Conservation (phyloP, 2,113 vertebrate species). For the Puntigrus tetrazona region DNA sequence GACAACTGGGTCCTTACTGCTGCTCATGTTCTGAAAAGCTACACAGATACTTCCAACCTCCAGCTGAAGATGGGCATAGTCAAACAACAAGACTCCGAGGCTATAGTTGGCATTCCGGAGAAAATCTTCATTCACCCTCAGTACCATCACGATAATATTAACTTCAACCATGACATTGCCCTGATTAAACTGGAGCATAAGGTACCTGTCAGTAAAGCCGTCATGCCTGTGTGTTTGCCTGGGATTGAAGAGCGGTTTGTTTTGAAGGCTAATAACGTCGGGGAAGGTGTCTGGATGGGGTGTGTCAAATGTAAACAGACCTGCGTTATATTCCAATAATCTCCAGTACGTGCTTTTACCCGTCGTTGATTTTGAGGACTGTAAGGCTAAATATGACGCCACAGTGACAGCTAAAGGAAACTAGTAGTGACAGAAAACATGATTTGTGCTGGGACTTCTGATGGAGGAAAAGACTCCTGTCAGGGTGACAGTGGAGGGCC, state of each 20-base stretch:
- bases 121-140: constrained; percentile 56
- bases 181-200: constrained; percentile 63
- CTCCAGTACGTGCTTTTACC: constrained; percentile 64
- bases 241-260: constrained; percentile 38
- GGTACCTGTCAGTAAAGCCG: constrained; percentile 45
- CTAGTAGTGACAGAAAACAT: constrained; percentile 61
- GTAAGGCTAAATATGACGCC: constrained; percentile 32
- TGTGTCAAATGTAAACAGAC: constrained; percentile 12
- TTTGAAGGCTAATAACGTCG: constrained; percentile 39
- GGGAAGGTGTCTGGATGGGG: constrained; percentile 67
- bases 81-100: constrained; percentile 34
- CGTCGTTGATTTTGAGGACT: constrained; percentile 54
- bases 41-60: constrained; percentile 35
- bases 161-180: constrained; percentile 62
- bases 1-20: constrained; percentile 67
- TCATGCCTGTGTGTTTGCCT: constrained; percentile 63
- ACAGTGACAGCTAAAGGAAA: background rate
- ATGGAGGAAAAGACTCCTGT: constrained; percentile 71
- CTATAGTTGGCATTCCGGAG: constrained; percentile 49
- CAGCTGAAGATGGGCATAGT: constrained; percentile 62
- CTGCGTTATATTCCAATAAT: constrained; percentile 36
- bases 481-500: constrained; percentile 72
- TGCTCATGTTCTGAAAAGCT: constrained; percentile 20
- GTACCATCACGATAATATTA: constrained; percentile 52
- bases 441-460: constrained; percentile 67